These are phyloP conservation scores for Drosophila serrata DNA, from an alignment of 1,140 invertebrate genomes.

Conservation along the genomic window DNA sequence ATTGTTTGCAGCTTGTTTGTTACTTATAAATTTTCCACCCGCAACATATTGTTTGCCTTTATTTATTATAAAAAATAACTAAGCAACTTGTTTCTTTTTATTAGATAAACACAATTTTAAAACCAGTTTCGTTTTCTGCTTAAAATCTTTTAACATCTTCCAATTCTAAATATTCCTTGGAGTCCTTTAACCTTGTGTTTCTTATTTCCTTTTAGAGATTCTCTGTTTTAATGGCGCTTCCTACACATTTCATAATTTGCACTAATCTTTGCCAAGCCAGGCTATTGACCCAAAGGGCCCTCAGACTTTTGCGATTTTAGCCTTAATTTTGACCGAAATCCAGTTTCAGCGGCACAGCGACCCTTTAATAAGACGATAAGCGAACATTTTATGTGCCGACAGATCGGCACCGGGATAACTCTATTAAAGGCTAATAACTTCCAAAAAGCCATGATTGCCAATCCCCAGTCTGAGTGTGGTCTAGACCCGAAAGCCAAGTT, in stretches of 20 bases:
- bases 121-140: not conserved
- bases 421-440: slow-evolving; percentile 56
- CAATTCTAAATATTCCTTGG: not conserved
- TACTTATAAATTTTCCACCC: not conserved
- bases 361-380: slow-evolving; percentile 78
- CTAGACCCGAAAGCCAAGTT: slow-evolving; percentile 42
- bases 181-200: not conserved
- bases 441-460: not conserved
- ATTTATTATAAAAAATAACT: not conserved
- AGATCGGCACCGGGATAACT: slow-evolving; percentile 58
- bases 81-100: not conserved
- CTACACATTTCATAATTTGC: slow-evolving; percentile 50
- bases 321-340: slow-evolving; percentile 48
- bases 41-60: not conserved
- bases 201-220: not conserved
- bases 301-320: slow-evolving; percentile 26
- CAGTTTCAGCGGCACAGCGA: slow-evolving; percentile 45
- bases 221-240: slow-evolving; percentile 38
- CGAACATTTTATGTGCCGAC: slow-evolving; percentile 62
- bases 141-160: not conserved
- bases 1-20: not conserved
- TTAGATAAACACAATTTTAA: too few species aligned
- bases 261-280: slow-evolving; percentile 39
- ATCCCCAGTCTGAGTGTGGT: slow-evolving; percentile 25
- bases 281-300: slow-evolving; percentile 55